Evolutionary conservation across 35 echinoderm and acorn worm genomes (phyloP).

Genomic region (Eucidaris tribuloides): DNA sequence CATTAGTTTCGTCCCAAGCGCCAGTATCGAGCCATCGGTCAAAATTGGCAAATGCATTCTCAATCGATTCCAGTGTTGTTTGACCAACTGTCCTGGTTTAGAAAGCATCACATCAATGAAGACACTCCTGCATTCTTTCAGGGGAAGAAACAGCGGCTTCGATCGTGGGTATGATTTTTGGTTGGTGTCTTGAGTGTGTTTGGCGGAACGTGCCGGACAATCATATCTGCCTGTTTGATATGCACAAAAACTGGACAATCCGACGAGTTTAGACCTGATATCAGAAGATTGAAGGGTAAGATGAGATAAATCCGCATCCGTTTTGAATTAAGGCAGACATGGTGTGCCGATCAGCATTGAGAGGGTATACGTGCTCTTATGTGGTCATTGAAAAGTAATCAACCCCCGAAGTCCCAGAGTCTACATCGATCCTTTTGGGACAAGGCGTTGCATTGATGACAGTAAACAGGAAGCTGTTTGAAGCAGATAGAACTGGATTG

Average conservation of each 20-base stretch:
- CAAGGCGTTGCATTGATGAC: conserved; percentile 77
- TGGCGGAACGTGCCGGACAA: conserved; percentile 82
- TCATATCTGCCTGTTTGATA: conserved; percentile 98
- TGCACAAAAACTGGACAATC: conserved; percentile 99
- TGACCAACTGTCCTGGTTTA: conserved; percentile 55
- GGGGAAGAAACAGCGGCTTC: conserved; percentile 93
- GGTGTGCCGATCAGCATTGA: conserved; percentile 87
- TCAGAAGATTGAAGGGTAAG: conserved; percentile 67
- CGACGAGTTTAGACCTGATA: conserved; percentile 89
- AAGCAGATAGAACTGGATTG: conserved; percentile 81
- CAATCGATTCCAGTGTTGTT: conserved; percentile 93
- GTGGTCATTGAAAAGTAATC: conserved; percentile 96
- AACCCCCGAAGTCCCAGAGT: conserved; percentile 79
- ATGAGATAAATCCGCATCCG: conserved; percentile 95
- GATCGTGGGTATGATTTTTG: conserved; percentile 99
- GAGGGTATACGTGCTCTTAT: conserved; percentile 97
- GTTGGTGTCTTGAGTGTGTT: conserved; percentile 88
- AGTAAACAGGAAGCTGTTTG: conserved; percentile 87
- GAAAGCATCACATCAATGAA: conserved; percentile 94
- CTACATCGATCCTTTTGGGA: conserved; percentile 99
- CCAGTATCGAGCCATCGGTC: conserved; percentile 77
- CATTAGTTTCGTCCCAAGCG: conserved; percentile 91
- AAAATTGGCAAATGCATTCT: conserved; percentile 93
- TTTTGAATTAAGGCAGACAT: conserved; percentile 96
- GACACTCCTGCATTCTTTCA: conserved; percentile 93